Evolutionary conservation across 2,797 vertebrate species (phyloP).

Genomic region (Phrynocephalus forsythii): DNA sequence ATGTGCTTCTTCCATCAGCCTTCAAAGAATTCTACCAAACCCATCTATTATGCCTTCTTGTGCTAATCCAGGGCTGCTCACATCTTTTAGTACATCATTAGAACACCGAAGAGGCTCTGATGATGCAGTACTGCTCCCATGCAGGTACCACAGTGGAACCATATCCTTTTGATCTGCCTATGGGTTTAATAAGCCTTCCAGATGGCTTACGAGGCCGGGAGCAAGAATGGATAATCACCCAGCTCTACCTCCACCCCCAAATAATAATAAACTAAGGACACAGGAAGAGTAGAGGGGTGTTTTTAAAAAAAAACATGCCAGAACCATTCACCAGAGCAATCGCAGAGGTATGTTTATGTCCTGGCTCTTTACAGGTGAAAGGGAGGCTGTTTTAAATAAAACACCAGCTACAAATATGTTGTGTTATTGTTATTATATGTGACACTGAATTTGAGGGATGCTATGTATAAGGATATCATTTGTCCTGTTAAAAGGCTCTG

Average conservation of each 20-base stretch:
- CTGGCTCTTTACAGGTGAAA: slow-evolving; percentile 72
- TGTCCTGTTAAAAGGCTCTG: slow-evolving; percentile 40
- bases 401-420: slow-evolving; percentile 41
- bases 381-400: slow-evolving; percentile 72
- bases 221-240: slow-evolving; percentile 83
- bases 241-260: slow-evolving; percentile 74
- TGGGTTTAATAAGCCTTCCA: slow-evolving; percentile 83
- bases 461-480: slow-evolving; percentile 12
- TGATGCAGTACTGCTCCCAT: slow-evolving; percentile 74
- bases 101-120: slow-evolving; percentile 71
- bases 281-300: slow-evolving; percentile 73
- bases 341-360: slow-evolving; percentile 72
- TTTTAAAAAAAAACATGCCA: slow-evolving; percentile 67
- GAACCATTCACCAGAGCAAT: slow-evolving; percentile 75
- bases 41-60: slow-evolving; percentile 68
- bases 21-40: slow-evolving; percentile 36
- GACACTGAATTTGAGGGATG: slow-evolving; percentile 19
- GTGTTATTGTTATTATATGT: slow-evolving; percentile 44
- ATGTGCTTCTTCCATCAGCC: not conserved
- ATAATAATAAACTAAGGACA: slow-evolving; percentile 83
- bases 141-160: slow-evolving; percentile 74
- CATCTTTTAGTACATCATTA: slow-evolving; percentile 73
- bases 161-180: slow-evolving; percentile 78
- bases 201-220: slow-evolving; percentile 81
- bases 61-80: slow-evolving; percentile 75